Percentiles rank a stretch among this genome's conserved stretches.
Evolutionary conservation across 92 coral and sea anemone species (phyloP).

Genomic region (Paragorgia papillata): DNA sequence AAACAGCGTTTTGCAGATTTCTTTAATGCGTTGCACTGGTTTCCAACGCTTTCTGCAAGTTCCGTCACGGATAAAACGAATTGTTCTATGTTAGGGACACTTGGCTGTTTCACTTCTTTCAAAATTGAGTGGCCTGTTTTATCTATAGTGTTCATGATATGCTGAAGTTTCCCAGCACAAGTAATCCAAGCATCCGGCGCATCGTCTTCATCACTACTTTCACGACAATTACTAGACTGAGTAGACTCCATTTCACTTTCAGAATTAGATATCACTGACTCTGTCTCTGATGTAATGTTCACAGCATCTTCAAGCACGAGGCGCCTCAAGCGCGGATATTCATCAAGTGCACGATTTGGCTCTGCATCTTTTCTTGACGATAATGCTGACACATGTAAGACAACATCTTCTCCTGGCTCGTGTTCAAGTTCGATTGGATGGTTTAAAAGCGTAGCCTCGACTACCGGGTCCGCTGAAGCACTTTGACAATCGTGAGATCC

Average conservation of each 20-base stretch:
- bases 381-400: too few relatives aligned
- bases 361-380: too few relatives aligned
- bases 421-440: too few relatives aligned
- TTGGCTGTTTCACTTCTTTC: slow-evolving; percentile 21
- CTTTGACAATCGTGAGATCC: slow-evolving; percentile 4
- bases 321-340: too few relatives aligned
- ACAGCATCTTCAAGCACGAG: background rate
- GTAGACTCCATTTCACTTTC: background rate
- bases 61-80: slow-evolving; percentile 22
- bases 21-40: slow-evolving; percentile 13
- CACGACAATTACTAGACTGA: too few relatives aligned
- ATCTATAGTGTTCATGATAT: slow-evolving; percentile 29
- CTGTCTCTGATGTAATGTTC: background rate
- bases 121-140: slow-evolving; percentile 25
- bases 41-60: slow-evolving; percentile 32
- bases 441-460: too few relatives aligned
- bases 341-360: too few relatives aligned
- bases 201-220: slow-evolving; percentile 27
- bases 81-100: slow-evolving; percentile 34
- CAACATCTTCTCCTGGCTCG: too few relatives aligned
- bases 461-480: slow-evolving; percentile 4
- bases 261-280: background rate
- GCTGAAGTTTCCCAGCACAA: slow-evolving; percentile 43
- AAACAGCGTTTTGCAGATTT: slow-evolving; percentile 35
- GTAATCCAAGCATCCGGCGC: slow-evolving; percentile 10